phyloP scores from a whole-genome alignment of 2,797 vertebrate genomes.

The Girardinus metallicus region DNA sequence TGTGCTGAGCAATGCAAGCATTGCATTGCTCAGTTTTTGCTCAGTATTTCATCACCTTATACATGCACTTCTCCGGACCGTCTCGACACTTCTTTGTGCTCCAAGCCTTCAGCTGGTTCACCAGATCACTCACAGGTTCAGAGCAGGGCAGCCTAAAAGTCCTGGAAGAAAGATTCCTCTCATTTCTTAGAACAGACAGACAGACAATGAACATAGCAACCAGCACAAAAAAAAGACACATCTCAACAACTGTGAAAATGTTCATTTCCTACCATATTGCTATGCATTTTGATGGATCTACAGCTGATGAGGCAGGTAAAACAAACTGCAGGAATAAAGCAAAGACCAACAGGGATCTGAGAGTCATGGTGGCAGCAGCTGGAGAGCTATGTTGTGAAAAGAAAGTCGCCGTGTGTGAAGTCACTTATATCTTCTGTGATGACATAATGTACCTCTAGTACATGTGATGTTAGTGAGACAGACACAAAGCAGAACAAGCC shows the following conservation, averaged over 20 bases:
- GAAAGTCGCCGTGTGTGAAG: background rate
- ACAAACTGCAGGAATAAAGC: slow-evolving; percentile 2
- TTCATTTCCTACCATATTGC: slow-evolving; percentile 14
- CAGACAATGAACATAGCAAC: background rate
- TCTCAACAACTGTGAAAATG: background rate
- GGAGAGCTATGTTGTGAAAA: background rate
- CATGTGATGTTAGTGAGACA: background rate
- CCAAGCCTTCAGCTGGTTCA: slow-evolving; percentile 16
- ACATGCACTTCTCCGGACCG: slow-evolving; percentile 15
- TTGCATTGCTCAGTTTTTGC: background rate
- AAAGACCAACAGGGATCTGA: slow-evolving; percentile 3
- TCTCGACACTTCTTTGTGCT: slow-evolving; percentile 7
- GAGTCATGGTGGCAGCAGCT: slow-evolving; percentile 4
- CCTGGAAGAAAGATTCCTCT: background rate
- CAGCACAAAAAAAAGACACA: background rate
- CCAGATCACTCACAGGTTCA: slow-evolving; percentile 2
- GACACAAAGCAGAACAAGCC: background rate
- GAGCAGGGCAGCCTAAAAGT: slow-evolving; percentile 21
- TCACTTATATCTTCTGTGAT: background rate
- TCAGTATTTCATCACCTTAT: slow-evolving; percentile 11
- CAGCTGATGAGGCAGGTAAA: background rate
- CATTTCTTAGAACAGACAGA: background rate
- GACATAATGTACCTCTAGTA: background rate
- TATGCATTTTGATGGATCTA: slow-evolving; percentile 15
- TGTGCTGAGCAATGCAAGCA: background rate